Percentiles rank a stretch among this genome's conserved stretches.
Conservation (phyloP, 1,140 invertebrate species). For the Heliconius melpomene region DNA sequence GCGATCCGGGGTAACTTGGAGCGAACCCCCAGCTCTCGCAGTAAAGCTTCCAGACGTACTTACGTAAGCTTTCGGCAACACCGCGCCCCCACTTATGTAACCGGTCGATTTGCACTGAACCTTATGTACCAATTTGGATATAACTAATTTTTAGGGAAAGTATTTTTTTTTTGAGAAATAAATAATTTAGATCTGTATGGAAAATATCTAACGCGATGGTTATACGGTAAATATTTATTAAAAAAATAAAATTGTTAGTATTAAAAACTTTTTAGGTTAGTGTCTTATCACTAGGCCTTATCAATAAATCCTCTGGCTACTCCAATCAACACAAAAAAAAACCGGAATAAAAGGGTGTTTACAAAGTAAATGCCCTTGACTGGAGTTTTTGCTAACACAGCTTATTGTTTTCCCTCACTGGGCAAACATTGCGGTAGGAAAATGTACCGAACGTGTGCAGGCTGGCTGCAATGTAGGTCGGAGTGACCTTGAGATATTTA, state of each 20-base stretch:
- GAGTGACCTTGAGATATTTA: conserved; percentile 25
- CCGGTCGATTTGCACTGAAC: conserved; percentile 56
- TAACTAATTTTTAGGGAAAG: background rate
- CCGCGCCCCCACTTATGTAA: conserved; percentile 74
- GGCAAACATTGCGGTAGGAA: conserved; percentile 22
- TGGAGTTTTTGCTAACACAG: conserved; percentile 14
- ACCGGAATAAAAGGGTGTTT: background rate
- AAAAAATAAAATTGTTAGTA: background rate
- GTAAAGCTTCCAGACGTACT: conserved; percentile 61
- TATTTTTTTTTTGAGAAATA: background rate
- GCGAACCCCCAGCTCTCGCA: conserved; percentile 40
- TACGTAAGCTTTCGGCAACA: conserved; percentile 69
- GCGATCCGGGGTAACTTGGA: conserved; percentile 41
- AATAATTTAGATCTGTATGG: no score
- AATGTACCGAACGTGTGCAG: conserved; percentile 13
- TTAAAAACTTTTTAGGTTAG: background rate
- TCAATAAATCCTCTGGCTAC: no score
- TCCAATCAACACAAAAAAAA: no score
- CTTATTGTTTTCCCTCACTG: conserved; percentile 25
- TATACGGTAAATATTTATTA: background rate
- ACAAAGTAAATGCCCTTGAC: background rate
- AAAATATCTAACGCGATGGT: no score
- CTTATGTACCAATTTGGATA: conserved; percentile 41
- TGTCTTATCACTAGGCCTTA: background rate
- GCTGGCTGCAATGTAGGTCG: conserved; percentile 27